Conservation (phyloP, 2,113 vertebrate genomes). For the Marmota monax region DNA sequence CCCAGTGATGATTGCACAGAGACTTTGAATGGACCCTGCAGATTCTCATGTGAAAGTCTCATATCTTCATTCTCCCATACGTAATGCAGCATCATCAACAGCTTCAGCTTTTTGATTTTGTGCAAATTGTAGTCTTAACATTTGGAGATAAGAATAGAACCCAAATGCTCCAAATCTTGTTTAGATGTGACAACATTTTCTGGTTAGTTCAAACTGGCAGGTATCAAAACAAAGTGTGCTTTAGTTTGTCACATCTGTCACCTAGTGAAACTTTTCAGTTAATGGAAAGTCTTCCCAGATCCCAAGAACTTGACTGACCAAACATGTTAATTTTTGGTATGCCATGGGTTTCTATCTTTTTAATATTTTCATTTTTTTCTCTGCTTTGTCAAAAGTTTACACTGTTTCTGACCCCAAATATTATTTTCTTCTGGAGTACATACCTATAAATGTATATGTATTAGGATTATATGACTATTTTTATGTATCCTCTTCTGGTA, state of each 20-base stretch:
- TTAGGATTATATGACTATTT: neutral
- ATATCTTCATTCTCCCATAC: neutral
- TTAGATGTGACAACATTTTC: neutral
- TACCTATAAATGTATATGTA: neutral
- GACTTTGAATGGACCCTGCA: neutral
- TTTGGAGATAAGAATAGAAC: neutral
- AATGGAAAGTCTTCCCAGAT: neutral
- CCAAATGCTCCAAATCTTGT: neutral
- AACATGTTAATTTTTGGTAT: neutral
- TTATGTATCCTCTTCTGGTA: neutral
- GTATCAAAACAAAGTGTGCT: neutral
- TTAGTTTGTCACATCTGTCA: neutral
- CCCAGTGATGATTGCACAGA: neutral
- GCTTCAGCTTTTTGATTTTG: neutral
- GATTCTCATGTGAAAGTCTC: neutral
- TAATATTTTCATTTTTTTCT: neutral
- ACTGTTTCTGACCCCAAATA: neutral
- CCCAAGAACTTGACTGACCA: neutral
- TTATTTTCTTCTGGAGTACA: neutral
- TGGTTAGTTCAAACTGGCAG: neutral
- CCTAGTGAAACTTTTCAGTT: neutral
- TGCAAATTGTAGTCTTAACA: neutral
- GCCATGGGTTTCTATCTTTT: neutral
- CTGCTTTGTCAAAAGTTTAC: neutral
- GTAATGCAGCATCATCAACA: fast-evolving